A percentile compares a stretch with the other conserved stretches of the same genome.
Conservation (phyloP, 2,888 invertebrate genomes). For the Tachina lurida region DNA sequence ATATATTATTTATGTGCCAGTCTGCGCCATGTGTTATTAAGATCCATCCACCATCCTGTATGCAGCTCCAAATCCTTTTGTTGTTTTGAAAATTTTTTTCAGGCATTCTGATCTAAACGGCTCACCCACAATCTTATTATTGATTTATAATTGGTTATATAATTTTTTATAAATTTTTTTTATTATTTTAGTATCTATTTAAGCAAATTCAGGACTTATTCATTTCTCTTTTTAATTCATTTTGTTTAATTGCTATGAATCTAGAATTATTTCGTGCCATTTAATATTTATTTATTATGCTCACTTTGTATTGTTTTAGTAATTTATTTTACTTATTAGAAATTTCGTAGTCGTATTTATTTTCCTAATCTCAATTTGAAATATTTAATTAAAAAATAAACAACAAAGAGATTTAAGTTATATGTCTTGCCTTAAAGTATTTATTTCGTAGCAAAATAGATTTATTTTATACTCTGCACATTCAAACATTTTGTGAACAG, state of each 20-base stretch:
- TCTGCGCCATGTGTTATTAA: no score
- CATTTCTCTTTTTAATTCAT: not conserved
- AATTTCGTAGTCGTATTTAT: conserved; percentile 32
- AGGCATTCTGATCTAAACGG: no score
- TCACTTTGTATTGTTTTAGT: conserved; percentile 2
- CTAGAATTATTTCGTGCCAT: not conserved
- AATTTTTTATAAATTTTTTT: no score
- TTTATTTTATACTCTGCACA: conserved; percentile 9
- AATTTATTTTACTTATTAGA: conserved; percentile 39
- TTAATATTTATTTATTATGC: not conserved
- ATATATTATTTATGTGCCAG: no score
- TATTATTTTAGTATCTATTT: not conserved
- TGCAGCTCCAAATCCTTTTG: no score
- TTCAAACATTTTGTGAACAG: not conserved
- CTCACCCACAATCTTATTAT: no score
- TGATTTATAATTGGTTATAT: no score
- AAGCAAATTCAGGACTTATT: not conserved
- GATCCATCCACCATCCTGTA: no score
- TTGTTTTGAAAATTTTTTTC: no score
- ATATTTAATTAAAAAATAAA: conserved; percentile 60
- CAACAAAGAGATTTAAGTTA: conserved; percentile 14
- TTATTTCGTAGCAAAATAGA: conserved; percentile 44
- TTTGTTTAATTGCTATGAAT: not conserved
- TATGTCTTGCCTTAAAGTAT: conserved; percentile 30
- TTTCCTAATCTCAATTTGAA: conserved; percentile 43